phyloP scores from a whole-genome alignment of 2,888 invertebrate genomes.

The Bombylius discolor region DNA sequence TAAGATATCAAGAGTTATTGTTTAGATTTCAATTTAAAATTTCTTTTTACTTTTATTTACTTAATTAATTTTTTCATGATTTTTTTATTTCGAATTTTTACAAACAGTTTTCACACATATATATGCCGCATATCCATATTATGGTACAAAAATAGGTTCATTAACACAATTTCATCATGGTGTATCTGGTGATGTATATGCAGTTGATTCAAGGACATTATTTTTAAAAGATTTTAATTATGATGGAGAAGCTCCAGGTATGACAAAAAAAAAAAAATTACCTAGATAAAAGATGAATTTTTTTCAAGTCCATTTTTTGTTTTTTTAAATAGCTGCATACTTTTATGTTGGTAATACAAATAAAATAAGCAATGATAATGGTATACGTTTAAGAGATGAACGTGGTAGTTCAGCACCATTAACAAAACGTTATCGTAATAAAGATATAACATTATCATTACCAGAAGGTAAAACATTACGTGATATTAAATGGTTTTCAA shows the following conservation, averaged over 20 bases:
- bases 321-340: conserved; percentile 58
- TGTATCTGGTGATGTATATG: conserved; percentile 74
- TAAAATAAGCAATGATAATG: conserved; percentile 52
- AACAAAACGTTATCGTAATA: conserved; percentile 59
- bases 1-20: too few species aligned
- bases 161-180: conserved; percentile 70
- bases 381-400: conserved; percentile 66
- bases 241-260: conserved; percentile 84
- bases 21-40: too few species aligned
- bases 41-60: neutral
- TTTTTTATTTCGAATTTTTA: conserved; percentile 2
- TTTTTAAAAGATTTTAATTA: conserved; percentile 80
- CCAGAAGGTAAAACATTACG: conserved; percentile 76
- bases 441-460: conserved; percentile 69
- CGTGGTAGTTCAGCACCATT: conserved; percentile 66
- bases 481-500: conserved; percentile 75
- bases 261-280: too few species aligned
- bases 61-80: neutral
- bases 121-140: conserved; percentile 44
- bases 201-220: conserved; percentile 75
- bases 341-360: conserved; percentile 74
- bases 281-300: too few species aligned
- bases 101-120: conserved; percentile 13
- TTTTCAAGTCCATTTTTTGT: neutral
- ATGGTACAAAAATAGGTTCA: conserved; percentile 65